Evolutionary conservation across 1,140 invertebrate genomes (phyloP).

Genomic region (Calycopis cecrops): DNA sequence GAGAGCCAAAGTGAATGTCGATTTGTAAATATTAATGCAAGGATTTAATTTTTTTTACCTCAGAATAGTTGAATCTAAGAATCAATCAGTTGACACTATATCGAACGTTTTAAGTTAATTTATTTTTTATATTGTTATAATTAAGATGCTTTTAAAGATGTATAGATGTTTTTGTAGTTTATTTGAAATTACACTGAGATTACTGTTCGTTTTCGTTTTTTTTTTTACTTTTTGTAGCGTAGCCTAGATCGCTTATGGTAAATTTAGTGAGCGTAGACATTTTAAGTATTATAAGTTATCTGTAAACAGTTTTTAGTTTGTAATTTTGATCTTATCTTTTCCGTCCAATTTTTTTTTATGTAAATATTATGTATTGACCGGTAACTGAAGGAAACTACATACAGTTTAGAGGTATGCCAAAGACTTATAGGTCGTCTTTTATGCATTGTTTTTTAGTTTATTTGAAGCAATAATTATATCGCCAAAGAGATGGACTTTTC

Average conservation of each 20-base stretch:
- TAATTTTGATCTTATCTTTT: constrained; percentile 58
- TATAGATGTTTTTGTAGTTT: constrained; percentile 35
- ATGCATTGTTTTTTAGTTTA: constrained; percentile 35
- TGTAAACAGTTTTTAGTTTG: constrained; percentile 26
- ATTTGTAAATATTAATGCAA: constrained; percentile 58
- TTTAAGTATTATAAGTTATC: constrained; percentile 18
- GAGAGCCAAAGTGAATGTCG: constrained; percentile 67
- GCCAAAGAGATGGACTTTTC: constrained; percentile 54
- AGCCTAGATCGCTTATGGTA: constrained; percentile 33
- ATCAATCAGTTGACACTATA: constrained; percentile 49
- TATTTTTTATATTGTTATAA: constrained; percentile 55
- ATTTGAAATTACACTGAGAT: constrained; percentile 71
- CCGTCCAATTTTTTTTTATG: constrained; percentile 64
- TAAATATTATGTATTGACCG: constrained; percentile 46
- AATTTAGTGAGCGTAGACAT: constrained; percentile 15
- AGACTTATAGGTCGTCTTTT: constrained; percentile 59
- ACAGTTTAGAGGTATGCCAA: constrained; percentile 72
- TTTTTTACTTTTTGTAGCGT: constrained; percentile 66
- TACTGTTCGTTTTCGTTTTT: constrained; percentile 33
- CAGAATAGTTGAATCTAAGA: constrained; percentile 46
- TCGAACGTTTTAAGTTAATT: constrained; percentile 42
- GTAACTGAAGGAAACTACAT: constrained; percentile 38
- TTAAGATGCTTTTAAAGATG: constrained; percentile 37
- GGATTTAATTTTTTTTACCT: constrained; percentile 57
- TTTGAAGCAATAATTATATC: constrained; percentile 51